These are phyloP conservation scores for Pasiphila rectangulata DNA, from an alignment of 2,888 invertebrate genomes.

Conservation along the genomic window DNA sequence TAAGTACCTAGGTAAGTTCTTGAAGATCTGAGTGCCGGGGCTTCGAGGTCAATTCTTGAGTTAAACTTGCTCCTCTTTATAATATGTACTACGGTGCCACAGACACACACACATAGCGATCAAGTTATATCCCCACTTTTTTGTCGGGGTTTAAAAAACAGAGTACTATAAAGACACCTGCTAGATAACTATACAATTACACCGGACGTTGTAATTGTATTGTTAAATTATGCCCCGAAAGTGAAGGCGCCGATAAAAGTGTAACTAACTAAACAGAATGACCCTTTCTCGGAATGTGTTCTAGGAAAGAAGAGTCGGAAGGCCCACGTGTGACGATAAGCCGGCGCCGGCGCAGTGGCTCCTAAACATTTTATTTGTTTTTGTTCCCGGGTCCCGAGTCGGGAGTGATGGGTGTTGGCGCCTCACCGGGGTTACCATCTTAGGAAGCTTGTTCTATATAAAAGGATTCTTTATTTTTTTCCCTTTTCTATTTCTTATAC, in stretches of 20 bases:
- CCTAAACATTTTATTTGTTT: constrained; percentile 42
- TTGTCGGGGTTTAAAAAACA: no score
- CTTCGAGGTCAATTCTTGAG: no score
- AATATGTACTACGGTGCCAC: no score
- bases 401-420: constrained; percentile 48
- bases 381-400: constrained; percentile 40
- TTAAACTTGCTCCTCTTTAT: no score
- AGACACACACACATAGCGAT: no score
- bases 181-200: no score
- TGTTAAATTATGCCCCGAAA: neutral
- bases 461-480: neutral
- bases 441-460: neutral
- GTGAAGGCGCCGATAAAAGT: constrained; percentile 1
- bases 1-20: constrained; percentile 31
- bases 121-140: no score
- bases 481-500: no score
- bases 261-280: constrained; percentile 22
- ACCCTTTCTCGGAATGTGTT: constrained; percentile 52
- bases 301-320: constrained; percentile 57
- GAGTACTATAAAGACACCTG: no score
- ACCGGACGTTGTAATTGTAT: neutral
- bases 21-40: constrained; percentile 3
- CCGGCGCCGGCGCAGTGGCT: constrained; percentile 66
- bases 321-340: constrained; percentile 66
- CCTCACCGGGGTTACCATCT: constrained; percentile 36